phyloP scores from a whole-genome alignment of 2,888 invertebrate genomes.

The Amblyteles armatorius region DNA sequence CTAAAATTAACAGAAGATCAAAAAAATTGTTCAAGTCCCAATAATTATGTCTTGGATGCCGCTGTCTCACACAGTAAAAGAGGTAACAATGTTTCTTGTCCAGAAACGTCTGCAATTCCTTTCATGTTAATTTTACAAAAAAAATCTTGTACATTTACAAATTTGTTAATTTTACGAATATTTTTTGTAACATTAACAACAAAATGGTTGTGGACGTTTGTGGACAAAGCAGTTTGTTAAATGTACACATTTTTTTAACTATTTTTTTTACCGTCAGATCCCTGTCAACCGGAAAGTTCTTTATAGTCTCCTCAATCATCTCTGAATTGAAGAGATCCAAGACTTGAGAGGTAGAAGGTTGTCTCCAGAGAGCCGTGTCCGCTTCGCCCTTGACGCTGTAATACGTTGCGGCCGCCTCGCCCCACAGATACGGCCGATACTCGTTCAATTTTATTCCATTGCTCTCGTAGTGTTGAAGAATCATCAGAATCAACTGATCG shows the following conservation, averaged over 20 bases:
- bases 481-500: slow-evolving; percentile 89
- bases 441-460: slow-evolving; percentile 88
- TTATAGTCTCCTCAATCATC: slow-evolving; percentile 88
- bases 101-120: too few species aligned
- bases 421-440: slow-evolving; percentile 94
- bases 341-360: slow-evolving; percentile 90
- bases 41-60: neutral
- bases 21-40: neutral
- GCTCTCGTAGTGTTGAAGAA: slow-evolving; percentile 90
- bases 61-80: neutral
- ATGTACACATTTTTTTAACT: neutral
- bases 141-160: too few species aligned
- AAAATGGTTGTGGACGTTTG: too few species aligned
- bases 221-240: too few species aligned
- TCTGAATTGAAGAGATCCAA: slow-evolving; percentile 89
- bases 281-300: slow-evolving; percentile 89
- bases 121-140: too few species aligned
- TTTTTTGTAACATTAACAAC: too few species aligned
- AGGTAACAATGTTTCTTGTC: too few species aligned
- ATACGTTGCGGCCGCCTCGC: slow-evolving; percentile 91
- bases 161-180: too few species aligned
- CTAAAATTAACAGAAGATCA: slow-evolving; percentile 64
- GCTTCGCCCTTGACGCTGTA: slow-evolving; percentile 89
- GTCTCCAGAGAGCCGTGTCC: slow-evolving; percentile 88
- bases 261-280: slow-evolving; percentile 84